Evolutionary conservation across 2,113 vertebrate genomes (phyloP), one percentile per base, ranked within the genome.

Genomic region (Albula glossodonta): DNA sequence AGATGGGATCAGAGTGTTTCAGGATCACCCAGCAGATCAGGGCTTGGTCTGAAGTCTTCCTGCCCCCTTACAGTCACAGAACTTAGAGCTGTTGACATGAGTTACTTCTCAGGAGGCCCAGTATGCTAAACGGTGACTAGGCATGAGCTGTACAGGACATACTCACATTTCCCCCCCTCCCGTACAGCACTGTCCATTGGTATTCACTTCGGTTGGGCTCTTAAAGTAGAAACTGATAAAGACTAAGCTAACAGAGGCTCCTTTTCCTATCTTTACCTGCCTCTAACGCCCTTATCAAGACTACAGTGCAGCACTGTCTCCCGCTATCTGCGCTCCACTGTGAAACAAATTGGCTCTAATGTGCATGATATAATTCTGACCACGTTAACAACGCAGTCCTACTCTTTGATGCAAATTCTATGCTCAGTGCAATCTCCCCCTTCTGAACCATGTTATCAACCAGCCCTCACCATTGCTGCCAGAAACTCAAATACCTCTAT

Each of bases 281-380:
- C 22, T 74, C 31, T 74, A 22, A 74, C 31, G 70, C 70, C 70
- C 70, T 74, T 74, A 74, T 31, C 70, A 74, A 74, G 70, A 22
- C 81, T 77, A 86, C 56, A 82, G 79, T 7, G n/a, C 22, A 31
- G 52, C 78, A 80, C 78, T 80, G 81, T 81, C 57, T 86, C 80
- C 78, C 74, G 74, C 22, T 77, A 80, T 82, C 78, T 81, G 13
- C 60, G 50, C 41, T 48, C 80, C 13, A 66, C 74, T 78, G 52
- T 74, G 85, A 80, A 56, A 86, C 82, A 41, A 82, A 84, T 86
- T 83, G 84, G 51, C 60, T 82, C 48, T 5, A 74, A n/a, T 74
- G 70, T 74, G 70, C 8, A n/a, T 2, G 70, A 74, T 74, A 74
- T 74, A 74, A 25, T 25, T 74, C 22, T 74, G n/a, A 74, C 70